Conservation (phyloP, 2,888 invertebrate genomes). For the Noctua janthe region DNA sequence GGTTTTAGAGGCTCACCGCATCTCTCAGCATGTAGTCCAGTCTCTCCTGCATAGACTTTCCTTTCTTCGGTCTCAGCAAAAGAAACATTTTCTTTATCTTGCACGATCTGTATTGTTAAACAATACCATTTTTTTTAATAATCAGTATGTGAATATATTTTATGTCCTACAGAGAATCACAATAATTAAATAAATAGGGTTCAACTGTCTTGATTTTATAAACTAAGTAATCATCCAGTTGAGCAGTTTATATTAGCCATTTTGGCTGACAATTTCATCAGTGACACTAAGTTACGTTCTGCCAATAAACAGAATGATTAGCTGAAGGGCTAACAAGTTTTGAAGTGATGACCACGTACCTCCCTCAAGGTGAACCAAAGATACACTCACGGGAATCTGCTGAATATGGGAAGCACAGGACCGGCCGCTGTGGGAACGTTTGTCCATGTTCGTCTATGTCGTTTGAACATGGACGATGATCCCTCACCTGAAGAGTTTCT, state of each 20-base stretch:
- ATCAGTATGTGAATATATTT: too few species aligned
- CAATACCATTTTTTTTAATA: not conserved
- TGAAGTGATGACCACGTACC: not conserved
- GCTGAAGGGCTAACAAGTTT: not conserved
- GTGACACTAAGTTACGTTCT: not conserved
- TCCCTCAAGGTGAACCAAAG: not conserved
- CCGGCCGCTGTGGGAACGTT: not conserved
- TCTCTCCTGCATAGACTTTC: slow-evolving; percentile 58
- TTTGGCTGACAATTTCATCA: not conserved
- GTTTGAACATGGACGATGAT: not conserved
- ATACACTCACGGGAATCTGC: too few species aligned
- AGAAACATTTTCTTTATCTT: slow-evolving; percentile 61
- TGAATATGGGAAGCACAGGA: not conserved
- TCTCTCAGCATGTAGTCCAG: slow-evolving; percentile 65
- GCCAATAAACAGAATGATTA: not conserved
- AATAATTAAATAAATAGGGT: too few species aligned
- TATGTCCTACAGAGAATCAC: too few species aligned
- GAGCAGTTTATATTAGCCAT: not conserved
- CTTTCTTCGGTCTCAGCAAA: slow-evolving; percentile 62
- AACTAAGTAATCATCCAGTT: not conserved
- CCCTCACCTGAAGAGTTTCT: slow-evolving; percentile 22
- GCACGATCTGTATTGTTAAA: slow-evolving; percentile 57
- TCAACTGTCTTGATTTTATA: not conserved
- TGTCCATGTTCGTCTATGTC: not conserved
- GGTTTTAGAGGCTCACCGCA: slow-evolving; percentile 52